These are phyloP conservation scores for Bombus polaris DNA, from an alignment of 1,140 invertebrate species.

Conservation along the genomic window DNA sequence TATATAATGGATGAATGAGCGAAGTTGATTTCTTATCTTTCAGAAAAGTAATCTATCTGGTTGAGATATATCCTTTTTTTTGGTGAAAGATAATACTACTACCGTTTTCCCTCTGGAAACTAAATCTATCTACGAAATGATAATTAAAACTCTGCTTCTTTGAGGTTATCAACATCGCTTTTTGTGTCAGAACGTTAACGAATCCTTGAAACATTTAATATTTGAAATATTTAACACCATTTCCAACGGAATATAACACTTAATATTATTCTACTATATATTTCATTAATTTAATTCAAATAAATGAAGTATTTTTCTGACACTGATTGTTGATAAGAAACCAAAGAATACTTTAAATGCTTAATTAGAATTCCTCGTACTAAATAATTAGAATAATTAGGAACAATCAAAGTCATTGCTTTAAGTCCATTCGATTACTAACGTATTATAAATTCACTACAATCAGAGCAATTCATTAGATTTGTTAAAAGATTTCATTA, in stretches of 20 bases:
- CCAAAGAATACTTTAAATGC: too few species aligned
- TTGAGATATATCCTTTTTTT: not conserved
- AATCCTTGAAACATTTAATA: not conserved
- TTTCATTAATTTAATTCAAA: not conserved
- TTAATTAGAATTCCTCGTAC: too few species aligned
- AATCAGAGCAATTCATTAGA: not conserved
- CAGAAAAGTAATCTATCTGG: not conserved
- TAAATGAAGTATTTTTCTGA: not conserved
- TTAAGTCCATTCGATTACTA: not conserved
- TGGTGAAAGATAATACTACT: not conserved
- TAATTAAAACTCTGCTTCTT: not conserved
- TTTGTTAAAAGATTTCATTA: not conserved
- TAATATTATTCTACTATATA: not conserved
- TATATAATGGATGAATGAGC: not conserved
- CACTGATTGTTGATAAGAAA: too few species aligned
- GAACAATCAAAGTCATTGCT: too few species aligned
- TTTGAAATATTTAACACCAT: not conserved
- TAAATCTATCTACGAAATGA: not conserved
- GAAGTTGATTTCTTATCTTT: not conserved
- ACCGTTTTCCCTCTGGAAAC: not conserved
- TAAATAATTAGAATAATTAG: not conserved
- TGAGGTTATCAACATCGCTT: not conserved
- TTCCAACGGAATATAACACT: slow-evolving; percentile 10
- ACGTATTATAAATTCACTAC: not conserved
- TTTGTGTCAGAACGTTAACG: not conserved